These are phyloP conservation scores for Tetraodon nigroviridis DNA, from an alignment of 2,113 vertebrate species.

Conservation along the genomic window DNA sequence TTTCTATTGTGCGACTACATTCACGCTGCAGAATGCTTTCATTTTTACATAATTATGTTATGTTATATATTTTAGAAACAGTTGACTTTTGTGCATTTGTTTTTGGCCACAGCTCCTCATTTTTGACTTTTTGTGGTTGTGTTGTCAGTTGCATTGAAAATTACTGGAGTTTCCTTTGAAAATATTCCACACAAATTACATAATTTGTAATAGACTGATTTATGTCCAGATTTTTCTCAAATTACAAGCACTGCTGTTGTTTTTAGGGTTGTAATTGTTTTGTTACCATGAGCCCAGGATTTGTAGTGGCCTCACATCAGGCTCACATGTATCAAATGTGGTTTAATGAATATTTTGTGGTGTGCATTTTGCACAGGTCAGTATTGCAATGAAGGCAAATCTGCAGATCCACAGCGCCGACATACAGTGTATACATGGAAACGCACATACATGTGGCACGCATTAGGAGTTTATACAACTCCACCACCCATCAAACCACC, in stretches of 20 bases:
- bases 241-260: not conserved
- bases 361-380: not conserved
- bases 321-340: not conserved
- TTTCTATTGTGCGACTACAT: no score
- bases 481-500: slow-evolving; percentile 43
- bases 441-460: slow-evolving; percentile 3
- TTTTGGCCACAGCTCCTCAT: no score
- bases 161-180: no score
- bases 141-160: no score
- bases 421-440: slow-evolving; percentile 13
- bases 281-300: no score
- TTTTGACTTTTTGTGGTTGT: no score
- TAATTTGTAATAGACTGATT: not conserved
- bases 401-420: not conserved
- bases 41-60: no score
- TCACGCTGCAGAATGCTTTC: no score
- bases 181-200: no score
- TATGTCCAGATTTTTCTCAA: not conserved
- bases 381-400: not conserved
- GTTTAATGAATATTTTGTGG: not conserved
- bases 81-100: no score
- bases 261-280: not conserved
- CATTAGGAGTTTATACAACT: slow-evolving; percentile 6
- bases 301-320: not conserved
- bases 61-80: no score